Conservation (phyloP, 2,888 invertebrate species). For the Malthinus flaveolus region DNA sequence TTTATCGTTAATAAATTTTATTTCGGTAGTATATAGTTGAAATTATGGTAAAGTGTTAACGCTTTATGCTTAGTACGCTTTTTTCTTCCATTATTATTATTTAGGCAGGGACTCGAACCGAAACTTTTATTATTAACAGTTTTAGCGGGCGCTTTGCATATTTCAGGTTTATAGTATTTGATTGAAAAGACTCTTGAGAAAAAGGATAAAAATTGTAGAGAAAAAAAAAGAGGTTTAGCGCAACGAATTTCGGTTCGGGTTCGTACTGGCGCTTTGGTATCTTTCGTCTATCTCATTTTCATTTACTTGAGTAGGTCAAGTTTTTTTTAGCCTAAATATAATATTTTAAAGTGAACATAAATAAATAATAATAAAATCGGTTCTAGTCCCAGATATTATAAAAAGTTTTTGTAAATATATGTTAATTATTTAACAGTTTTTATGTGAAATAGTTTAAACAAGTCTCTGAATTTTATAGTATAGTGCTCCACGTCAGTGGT, state of each 20-base stretch:
- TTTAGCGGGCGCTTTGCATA: slow-evolving; percentile 21
- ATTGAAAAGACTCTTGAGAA: background rate
- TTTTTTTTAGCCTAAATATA: background rate
- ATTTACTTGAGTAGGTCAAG: slow-evolving; percentile 23
- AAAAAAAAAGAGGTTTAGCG: slow-evolving; percentile 6
- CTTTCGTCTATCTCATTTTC: slow-evolving; percentile 25
- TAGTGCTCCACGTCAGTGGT: no score
- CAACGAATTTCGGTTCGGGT: slow-evolving; percentile 52
- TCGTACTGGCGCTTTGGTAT: slow-evolving; percentile 52
- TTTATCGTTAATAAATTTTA: slow-evolving; percentile 33
- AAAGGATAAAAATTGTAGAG: slow-evolving; percentile 8
- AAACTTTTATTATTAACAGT: slow-evolving; percentile 37
- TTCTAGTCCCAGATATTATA: slow-evolving; percentile 48
- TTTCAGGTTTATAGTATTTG: background rate
- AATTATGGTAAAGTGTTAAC: slow-evolving; percentile 39
- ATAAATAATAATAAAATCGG: slow-evolving; percentile 38
- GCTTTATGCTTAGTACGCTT: slow-evolving; percentile 54
- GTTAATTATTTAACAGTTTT: background rate
- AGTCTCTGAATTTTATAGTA: slow-evolving; percentile 8
- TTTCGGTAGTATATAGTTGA: slow-evolving; percentile 35
- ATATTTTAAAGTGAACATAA: no score
- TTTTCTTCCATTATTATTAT: slow-evolving; percentile 44
- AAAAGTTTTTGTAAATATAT: background rate
- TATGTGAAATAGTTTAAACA: background rate
- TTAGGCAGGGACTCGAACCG: slow-evolving; percentile 57